phyloP scores from a whole-genome alignment of 2,797 vertebrate genomes.

The Moxostoma hubbsi region DNA sequence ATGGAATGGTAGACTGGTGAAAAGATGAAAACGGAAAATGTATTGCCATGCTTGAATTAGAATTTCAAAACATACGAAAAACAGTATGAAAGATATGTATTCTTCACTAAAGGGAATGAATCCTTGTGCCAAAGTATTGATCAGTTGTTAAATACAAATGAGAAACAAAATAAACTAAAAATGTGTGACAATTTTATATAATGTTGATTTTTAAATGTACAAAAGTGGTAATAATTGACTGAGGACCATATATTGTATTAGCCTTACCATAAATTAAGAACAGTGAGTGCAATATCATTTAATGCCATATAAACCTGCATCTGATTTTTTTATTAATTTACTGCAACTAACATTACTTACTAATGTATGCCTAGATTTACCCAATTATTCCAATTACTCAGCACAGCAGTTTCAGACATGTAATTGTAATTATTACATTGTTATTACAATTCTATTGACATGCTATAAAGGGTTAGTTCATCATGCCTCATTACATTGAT shows the following conservation, averaged over 20 bases:
- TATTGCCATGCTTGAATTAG: conserved; percentile 30
- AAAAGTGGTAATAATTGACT: background rate
- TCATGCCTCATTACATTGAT: conserved; percentile 20
- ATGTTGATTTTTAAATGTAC: background rate
- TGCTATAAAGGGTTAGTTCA: background rate
- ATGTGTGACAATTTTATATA: background rate
- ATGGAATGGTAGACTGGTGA: conserved; percentile 37
- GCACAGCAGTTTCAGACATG: too few relatives aligned
- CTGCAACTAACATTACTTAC: background rate
- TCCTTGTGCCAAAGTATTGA: background rate
- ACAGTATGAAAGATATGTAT: conserved; percentile 26
- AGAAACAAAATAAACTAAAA: background rate
- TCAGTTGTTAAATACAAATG: background rate
- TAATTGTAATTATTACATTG: too few relatives aligned
- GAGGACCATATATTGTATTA: background rate
- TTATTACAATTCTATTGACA: too few relatives aligned
- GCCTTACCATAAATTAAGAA: too few relatives aligned
- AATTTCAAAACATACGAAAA: conserved; percentile 24
- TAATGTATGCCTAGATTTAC: background rate
- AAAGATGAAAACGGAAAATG: conserved; percentile 33
- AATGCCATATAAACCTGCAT: too few relatives aligned
- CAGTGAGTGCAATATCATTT: too few relatives aligned
- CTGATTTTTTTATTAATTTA: background rate
- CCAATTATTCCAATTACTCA: background rate
- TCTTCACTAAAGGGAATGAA: background rate